These are phyloP conservation scores for Oncorhynchus nerka DNA, from an alignment of 2,113 vertebrate genomes.

Conservation along the genomic window DNA sequence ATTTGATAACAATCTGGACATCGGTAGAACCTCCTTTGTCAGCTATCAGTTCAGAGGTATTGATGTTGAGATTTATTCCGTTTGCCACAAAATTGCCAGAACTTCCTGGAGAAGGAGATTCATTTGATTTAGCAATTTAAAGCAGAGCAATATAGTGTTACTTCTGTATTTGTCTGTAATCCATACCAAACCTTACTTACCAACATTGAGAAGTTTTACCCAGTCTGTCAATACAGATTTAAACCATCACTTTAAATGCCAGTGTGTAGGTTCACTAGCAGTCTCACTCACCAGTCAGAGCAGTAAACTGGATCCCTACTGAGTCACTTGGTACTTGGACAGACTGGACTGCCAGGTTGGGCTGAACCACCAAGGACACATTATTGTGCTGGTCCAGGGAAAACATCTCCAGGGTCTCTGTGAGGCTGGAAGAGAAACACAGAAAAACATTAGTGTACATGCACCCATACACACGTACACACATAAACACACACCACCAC, in stretches of 20 bases:
- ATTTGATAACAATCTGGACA: conserved; percentile 32
- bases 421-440: conserved; percentile 9
- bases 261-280: background rate
- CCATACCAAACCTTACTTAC: background rate
- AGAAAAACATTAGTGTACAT: background rate
- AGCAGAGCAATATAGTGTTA: too few species aligned
- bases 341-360: conserved; percentile 40
- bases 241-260: background rate
- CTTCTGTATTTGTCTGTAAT: background rate
- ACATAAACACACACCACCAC: background rate
- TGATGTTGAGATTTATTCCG: conserved; percentile 34
- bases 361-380: conserved; percentile 34
- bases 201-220: background rate
- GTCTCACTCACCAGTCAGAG: conserved; percentile 3
- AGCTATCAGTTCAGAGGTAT: conserved; percentile 7
- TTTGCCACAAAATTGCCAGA: conserved; percentile 5
- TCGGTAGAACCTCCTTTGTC: conserved; percentile 5
- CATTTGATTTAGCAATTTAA: background rate
- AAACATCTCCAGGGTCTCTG: conserved; percentile 15
- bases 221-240: too few species aligned
- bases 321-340: background rate
- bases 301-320: conserved; percentile 28
- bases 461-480: too few species aligned
- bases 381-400: conserved; percentile 1
- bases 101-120: conserved; percentile 17